Conservation (phyloP, 2,113 vertebrate genomes). For the Trachemys scripta region DNA sequence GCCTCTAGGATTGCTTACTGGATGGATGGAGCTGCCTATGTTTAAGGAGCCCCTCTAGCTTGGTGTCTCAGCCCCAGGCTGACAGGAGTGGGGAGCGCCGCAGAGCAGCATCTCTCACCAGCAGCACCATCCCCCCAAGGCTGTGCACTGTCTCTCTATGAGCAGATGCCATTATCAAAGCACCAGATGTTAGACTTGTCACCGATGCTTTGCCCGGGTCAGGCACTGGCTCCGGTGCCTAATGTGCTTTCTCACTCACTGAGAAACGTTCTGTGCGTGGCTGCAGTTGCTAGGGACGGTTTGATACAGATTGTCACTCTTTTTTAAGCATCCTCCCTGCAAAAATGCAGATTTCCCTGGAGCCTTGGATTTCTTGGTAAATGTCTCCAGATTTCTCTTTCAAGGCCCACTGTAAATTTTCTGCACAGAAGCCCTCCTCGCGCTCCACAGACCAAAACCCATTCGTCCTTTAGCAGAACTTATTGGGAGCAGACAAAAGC, state of each 20-base stretch:
- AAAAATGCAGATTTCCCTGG: conserved; percentile 20
- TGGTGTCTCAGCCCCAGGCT: not conserved
- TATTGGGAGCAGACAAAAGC: not conserved
- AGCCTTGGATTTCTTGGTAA: not conserved
- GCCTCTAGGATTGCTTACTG: not conserved
- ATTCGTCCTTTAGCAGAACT: not conserved
- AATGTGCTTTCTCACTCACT: not conserved
- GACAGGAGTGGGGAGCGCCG: not conserved
- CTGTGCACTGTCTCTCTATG: not conserved
- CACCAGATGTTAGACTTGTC: not conserved
- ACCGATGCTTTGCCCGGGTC: not conserved
- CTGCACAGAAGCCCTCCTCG: not conserved
- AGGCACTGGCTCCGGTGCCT: too few species aligned
- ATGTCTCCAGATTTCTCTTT: not conserved
- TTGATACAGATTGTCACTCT: conserved; percentile 26
- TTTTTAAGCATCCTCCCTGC: not conserved
- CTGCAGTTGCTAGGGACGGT: not conserved
- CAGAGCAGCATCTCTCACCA: not conserved
- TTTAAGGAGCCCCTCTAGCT: not conserved
- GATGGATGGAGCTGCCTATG: not conserved
- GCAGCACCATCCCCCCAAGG: not conserved
- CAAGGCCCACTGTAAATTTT: not conserved
- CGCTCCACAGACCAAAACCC: not conserved
- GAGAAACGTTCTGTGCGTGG: not conserved
- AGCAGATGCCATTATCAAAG: not conserved